Percentiles rank a stretch among this genome's conserved stretches.
Conservation (phyloP, 2,113 vertebrate species). For the Bos indicus region DNA sequence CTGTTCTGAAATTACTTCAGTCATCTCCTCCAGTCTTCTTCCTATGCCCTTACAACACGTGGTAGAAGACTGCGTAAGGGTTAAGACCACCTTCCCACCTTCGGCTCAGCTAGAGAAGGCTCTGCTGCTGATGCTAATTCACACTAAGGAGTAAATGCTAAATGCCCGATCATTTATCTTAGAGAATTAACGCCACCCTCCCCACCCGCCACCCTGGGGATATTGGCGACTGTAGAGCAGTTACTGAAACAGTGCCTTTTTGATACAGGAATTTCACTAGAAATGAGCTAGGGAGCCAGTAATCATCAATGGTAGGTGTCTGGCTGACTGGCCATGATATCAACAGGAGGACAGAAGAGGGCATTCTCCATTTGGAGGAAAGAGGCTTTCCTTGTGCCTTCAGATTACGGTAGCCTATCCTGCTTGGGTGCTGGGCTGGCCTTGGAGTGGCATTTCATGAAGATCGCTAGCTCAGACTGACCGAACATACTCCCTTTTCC, state of each 20-base stretch:
- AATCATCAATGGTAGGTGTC: background rate
- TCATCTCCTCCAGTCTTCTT: background rate
- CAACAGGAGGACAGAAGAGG: background rate
- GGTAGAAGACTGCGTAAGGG: background rate
- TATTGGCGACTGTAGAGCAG: background rate
- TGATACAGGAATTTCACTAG: background rate
- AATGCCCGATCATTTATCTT: constrained; percentile 21
- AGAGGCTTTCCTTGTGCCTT: background rate
- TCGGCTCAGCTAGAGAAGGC: background rate
- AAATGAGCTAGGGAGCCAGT: background rate
- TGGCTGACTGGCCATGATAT: background rate
- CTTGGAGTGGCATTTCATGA: background rate
- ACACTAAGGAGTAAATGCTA: constrained; percentile 38
- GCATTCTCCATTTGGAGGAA: background rate
- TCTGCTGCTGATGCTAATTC: constrained; percentile 24
- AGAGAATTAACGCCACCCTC: background rate
- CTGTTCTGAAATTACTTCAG: background rate
- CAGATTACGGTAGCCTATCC: background rate
- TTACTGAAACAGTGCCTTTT: background rate
- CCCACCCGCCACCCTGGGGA: background rate
- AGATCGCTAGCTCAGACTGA: background rate
- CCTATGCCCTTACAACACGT: background rate
- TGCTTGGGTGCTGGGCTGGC: background rate
- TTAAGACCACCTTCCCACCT: background rate
- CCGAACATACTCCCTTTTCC: background rate